Conservation (phyloP, 2,113 vertebrate genomes). For the Cephalopholis sonnerati region DNA sequence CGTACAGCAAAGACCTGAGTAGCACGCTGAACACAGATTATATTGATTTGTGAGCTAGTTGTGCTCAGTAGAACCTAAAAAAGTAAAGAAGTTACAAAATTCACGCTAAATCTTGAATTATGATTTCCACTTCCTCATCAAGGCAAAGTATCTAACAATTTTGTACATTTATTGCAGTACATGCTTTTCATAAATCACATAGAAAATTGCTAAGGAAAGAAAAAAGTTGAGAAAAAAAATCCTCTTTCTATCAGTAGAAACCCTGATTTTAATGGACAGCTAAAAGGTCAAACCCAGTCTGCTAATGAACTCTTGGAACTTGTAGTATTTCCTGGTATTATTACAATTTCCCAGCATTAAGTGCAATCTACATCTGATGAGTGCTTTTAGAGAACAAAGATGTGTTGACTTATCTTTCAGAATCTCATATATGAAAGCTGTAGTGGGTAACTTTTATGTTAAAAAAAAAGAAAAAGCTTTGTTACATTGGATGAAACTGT, state of each 20-base stretch:
- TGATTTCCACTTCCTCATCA: background rate
- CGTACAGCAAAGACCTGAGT: conserved; percentile 15
- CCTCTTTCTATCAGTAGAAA: background rate
- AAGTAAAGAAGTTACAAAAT: background rate
- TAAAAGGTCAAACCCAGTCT: background rate
- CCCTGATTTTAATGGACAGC: background rate
- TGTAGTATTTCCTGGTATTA: background rate
- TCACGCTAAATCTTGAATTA: background rate
- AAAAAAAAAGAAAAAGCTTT: no score
- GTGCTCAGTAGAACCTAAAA: background rate
- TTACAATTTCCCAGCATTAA: background rate
- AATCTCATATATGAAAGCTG: background rate
- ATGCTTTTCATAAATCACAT: background rate
- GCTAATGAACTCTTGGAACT: background rate
- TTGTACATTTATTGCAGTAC: background rate
- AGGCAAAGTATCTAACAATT: background rate
- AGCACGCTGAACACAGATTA: background rate
- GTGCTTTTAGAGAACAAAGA: background rate
- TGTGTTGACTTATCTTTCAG: background rate
- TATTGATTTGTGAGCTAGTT: background rate
- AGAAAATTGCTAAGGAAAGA: background rate
- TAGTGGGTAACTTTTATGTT: no score
- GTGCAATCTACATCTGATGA: background rate
- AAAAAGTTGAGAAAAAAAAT: background rate
- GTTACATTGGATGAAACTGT: no score